These are phyloP conservation scores for Drosophila gaucha DNA, from an alignment of 2,888 invertebrate genomes.

Conservation along the genomic window DNA sequence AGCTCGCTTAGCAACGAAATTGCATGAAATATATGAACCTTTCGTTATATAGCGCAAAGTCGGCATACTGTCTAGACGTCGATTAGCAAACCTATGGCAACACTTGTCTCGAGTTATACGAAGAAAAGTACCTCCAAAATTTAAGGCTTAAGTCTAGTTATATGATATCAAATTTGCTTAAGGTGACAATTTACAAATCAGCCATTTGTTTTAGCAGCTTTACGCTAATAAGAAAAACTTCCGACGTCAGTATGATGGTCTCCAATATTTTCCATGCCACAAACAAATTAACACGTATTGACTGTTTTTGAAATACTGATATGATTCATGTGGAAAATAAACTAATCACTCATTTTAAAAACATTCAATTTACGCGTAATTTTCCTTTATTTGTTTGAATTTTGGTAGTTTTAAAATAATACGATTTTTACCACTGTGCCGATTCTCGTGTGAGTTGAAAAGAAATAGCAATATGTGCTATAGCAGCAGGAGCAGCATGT, in stretches of 20 bases:
- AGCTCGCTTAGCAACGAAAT: constrained; percentile 33
- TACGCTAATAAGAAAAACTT: constrained; percentile 63
- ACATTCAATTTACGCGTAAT: constrained; percentile 2
- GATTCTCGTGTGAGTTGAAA: constrained; percentile 12
- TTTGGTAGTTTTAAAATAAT: constrained; percentile 2
- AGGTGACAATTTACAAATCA: constrained; percentile 33
- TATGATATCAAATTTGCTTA: constrained; percentile 20
- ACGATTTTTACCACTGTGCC: constrained; percentile 48
- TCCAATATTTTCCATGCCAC: constrained; percentile 51
- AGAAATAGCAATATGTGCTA: constrained; percentile 27
- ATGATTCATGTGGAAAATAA: constrained; percentile 54
- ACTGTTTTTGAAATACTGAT: constrained; percentile 17
- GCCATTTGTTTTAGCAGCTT: constrained; percentile 52
- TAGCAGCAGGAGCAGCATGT: constrained; percentile 33
- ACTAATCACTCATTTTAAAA: constrained; percentile 10
- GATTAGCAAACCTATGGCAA: constrained; percentile 56
- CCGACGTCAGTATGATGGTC: constrained; percentile 31
- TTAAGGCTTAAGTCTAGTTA: constrained; percentile 27
- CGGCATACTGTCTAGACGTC: constrained; percentile 57
- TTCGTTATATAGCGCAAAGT: constrained; percentile 9
- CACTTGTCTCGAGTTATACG: constrained; percentile 27
- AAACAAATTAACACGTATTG: constrained; percentile 49
- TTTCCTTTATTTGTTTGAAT: neutral
- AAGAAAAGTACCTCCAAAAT: constrained; percentile 36
- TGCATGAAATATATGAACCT: constrained; percentile 13